Conservation (phyloP, 2,888 invertebrate species). For the Drosophila acutilabella region DNA sequence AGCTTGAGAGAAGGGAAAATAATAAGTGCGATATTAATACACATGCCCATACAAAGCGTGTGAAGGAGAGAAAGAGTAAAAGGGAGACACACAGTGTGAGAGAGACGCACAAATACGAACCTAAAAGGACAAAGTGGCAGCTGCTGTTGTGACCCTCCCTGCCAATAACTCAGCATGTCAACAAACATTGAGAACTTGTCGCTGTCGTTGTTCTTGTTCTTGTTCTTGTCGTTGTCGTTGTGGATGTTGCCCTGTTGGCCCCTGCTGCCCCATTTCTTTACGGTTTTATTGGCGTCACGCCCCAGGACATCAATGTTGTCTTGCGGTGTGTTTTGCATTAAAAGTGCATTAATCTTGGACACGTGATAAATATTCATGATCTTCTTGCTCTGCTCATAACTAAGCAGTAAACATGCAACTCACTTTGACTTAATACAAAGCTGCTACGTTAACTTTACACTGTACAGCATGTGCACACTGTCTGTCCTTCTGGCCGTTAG, state of each 20-base stretch:
- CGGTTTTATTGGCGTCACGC: conserved; percentile 48
- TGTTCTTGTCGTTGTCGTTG: conserved; percentile 12
- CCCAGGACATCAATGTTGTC: conserved; percentile 23
- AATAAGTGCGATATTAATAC: conserved; percentile 75
- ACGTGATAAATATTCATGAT: conserved; percentile 77
- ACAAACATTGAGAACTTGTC: conserved; percentile 66
- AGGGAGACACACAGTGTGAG: not conserved
- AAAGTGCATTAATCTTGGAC: conserved; percentile 73
- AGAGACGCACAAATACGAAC: not conserved
- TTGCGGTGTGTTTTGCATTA: conserved; percentile 55
- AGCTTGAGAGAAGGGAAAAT: conserved; percentile 38
- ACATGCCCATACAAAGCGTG: not conserved
- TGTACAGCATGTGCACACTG: too few relatives aligned
- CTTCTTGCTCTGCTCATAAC: conserved; percentile 5
- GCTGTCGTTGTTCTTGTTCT: conserved; percentile 1
- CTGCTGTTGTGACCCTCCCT: conserved; percentile 42
- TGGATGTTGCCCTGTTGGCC: conserved; percentile 23
- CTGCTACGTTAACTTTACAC: conserved; percentile 3
- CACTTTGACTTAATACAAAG: conserved; percentile 13
- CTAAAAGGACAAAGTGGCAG: conserved; percentile 38
- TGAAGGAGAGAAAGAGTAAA: not conserved
- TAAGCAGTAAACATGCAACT: conserved; percentile 54
- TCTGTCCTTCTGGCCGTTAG: not conserved
- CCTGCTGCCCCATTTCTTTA: conserved; percentile 7
- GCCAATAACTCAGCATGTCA: conserved; percentile 78